These are phyloP conservation scores for Iselma pallidipennis DNA, from an alignment of 2,888 invertebrate genomes.

Conservation along the genomic window DNA sequence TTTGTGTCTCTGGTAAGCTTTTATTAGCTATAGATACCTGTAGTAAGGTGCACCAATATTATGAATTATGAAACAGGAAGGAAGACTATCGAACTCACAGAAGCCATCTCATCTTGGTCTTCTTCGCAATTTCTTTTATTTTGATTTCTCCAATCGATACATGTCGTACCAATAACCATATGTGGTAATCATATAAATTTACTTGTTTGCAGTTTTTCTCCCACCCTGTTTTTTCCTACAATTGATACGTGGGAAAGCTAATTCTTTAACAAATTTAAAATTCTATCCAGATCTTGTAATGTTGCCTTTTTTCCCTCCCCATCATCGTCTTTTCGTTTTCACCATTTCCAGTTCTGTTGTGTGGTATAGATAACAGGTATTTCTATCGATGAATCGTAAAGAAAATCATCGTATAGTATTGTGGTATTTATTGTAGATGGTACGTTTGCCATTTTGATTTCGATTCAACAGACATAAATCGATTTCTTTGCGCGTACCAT, in stretches of 20 bases:
- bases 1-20: background rate
- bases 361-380: background rate
- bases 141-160: background rate
- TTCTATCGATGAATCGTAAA: background rate
- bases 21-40: no score
- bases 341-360: background rate
- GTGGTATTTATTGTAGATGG: constrained; percentile 42
- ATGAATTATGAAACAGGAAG: constrained; percentile 47
- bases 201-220: constrained; percentile 11
- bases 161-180: constrained; percentile 14
- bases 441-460: constrained; percentile 40
- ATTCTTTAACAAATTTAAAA: constrained; percentile 47
- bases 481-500: constrained; percentile 16
- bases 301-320: background rate
- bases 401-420: constrained; percentile 40
- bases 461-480: constrained; percentile 27
- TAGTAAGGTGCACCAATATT: constrained; percentile 27
- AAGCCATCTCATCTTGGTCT: background rate
- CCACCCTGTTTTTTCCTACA: constrained; percentile 24
- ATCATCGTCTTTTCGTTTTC: background rate
- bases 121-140: background rate
- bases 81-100: no score
- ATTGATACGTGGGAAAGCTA: constrained; percentile 48
- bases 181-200: constrained; percentile 15
- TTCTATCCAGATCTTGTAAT: constrained; percentile 32